Percentiles rank a stretch among this genome's conserved stretches.
phyloP scores from a whole-genome alignment of 2,113 vertebrate species.

The Nothocercus nigrocapillus region DNA sequence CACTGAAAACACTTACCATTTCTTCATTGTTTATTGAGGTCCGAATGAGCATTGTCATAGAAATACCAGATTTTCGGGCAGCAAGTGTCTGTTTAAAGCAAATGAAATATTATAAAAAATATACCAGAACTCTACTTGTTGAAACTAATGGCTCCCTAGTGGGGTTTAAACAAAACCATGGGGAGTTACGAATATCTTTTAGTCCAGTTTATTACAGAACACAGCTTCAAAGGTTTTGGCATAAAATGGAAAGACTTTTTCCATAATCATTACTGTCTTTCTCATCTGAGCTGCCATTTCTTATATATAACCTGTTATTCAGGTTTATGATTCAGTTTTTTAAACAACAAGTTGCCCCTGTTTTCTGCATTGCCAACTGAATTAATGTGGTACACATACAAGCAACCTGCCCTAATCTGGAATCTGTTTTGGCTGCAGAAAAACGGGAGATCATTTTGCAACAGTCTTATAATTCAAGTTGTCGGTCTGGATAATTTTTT shows the following conservation, averaged over 20 bases:
- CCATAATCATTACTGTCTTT: neutral
- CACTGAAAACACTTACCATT: slow-evolving; percentile 84
- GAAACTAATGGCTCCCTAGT: neutral
- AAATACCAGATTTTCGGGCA: slow-evolving; percentile 97
- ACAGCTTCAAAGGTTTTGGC: neutral
- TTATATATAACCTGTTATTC: neutral
- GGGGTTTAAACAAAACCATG: neutral
- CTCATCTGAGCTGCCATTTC: slow-evolving; percentile 24
- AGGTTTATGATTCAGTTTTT: slow-evolving; percentile 21
- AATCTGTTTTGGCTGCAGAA: slow-evolving; percentile 37
- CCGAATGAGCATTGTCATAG: slow-evolving; percentile 92
- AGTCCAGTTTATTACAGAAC: neutral
- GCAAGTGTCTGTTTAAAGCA: slow-evolving; percentile 86
- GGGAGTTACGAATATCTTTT: neutral
- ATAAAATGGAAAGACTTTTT: neutral
- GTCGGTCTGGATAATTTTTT: neutral
- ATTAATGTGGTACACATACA: slow-evolving; percentile 26
- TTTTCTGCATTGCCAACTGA: slow-evolving; percentile 30
- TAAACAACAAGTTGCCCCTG: slow-evolving; percentile 29
- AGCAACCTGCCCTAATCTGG: slow-evolving; percentile 34
- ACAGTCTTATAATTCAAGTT: neutral
- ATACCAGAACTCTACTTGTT: neutral
- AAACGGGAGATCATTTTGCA: slow-evolving; percentile 15
- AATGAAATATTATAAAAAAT: neutral
- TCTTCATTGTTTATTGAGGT: slow-evolving; percentile 95